These are phyloP conservation scores for Malurus cyaneus DNA, from an alignment of 2,113 vertebrate genomes.

Conservation along the genomic window DNA sequence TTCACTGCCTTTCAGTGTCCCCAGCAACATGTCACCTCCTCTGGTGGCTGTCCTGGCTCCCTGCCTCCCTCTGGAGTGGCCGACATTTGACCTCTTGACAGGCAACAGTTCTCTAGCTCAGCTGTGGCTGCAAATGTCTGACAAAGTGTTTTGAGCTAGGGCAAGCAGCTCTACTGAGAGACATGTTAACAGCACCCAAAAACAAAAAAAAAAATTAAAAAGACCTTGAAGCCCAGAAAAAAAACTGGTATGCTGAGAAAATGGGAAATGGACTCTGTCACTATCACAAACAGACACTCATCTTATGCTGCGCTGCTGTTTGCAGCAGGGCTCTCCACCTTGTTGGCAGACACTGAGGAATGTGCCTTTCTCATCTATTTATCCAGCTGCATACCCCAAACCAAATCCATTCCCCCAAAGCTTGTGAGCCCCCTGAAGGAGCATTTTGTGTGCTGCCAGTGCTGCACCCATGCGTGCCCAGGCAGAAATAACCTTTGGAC, in stretches of 20 bases:
- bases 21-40: background rate
- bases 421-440: background rate
- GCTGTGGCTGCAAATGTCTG: background rate
- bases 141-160: background rate
- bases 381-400: background rate
- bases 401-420: background rate
- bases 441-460: accelerated
- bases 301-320: background rate
- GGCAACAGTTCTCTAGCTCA: background rate
- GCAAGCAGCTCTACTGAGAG: background rate
- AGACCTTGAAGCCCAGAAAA: background rate
- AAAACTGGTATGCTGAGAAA: background rate
- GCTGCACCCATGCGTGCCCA: background rate
- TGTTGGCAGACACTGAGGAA: background rate
- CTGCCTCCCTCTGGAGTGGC: background rate
- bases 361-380: background rate
- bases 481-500: background rate
- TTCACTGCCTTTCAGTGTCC: background rate
- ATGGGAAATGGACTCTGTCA: background rate
- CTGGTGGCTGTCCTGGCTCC: background rate
- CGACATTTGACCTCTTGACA: background rate
- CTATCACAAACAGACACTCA: accelerated
- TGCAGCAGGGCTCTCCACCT: background rate
- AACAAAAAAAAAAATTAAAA: background rate
- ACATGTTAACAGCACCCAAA: background rate